These are phyloP conservation scores for Gnathonemus echidnorhynchus DNA, from an alignment of 2,113 vertebrate genomes.

Conservation along the genomic window DNA sequence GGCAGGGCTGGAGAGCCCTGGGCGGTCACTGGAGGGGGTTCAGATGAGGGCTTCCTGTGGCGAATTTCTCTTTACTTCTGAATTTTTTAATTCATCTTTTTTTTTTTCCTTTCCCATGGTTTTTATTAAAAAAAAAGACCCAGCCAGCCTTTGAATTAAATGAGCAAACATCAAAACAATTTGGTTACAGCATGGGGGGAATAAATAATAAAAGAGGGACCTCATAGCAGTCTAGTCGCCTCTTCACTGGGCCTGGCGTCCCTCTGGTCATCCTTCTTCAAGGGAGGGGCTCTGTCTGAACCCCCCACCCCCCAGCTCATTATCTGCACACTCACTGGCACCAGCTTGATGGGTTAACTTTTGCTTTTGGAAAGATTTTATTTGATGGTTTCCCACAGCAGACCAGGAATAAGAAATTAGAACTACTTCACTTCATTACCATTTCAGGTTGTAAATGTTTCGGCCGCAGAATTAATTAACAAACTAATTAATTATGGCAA, in stretches of 20 bases:
- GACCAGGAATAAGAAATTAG: neutral
- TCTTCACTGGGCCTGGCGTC: neutral
- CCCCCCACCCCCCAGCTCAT: neutral
- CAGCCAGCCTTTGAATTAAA: slow-evolving; percentile 1
- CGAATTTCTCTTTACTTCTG: neutral
- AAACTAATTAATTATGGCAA: slow-evolving; percentile 7
- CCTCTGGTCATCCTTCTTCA: neutral
- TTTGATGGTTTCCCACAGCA: neutral
- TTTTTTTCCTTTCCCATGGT: neutral
- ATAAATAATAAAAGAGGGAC: slow-evolving; percentile 5
- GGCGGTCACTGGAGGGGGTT: slow-evolving; percentile 18
- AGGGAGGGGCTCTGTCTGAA: neutral
- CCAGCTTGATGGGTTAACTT: neutral
- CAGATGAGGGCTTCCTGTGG: slow-evolving; percentile 31
- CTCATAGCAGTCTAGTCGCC: neutral
- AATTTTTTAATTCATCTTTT: neutral
- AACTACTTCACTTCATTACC: neutral
- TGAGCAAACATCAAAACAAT: slow-evolving; percentile 12
- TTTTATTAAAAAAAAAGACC: neutral
- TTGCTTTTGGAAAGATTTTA: neutral
- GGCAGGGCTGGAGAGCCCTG: slow-evolving; percentile 35
- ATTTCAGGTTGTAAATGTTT: slow-evolving; percentile 6
- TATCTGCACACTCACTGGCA: neutral
- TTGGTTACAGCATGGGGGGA: neutral
- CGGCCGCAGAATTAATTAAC: neutral